Base-by-base conservation (phyloP, 2,888 invertebrate genomes). In the Andrena dorsata region DNA sequence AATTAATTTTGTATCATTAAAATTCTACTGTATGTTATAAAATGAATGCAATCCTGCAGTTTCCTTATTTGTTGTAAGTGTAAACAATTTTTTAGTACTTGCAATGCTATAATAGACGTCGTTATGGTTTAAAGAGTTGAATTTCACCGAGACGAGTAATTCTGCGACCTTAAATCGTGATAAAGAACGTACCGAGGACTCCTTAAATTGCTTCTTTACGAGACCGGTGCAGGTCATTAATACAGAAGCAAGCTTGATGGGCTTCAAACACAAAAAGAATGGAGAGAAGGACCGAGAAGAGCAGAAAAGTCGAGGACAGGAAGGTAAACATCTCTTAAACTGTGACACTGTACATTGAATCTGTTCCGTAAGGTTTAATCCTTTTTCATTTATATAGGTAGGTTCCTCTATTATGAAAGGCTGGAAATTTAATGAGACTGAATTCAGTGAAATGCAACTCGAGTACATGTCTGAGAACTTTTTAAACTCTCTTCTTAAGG, bases 191-290 rank as follows among this genome's bases (percentile, higher is more conserved):
- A 30, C 76, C 68, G 77, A 82, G 82, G 77, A 75, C 83, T 73
- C 83, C 76, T 84, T 80, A 82, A 87, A 83, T 79, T 80, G 78
- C 83, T 86, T 84, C 88, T 83, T 82, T 85, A 79, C 66, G 85
- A 79, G 79, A 80, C 76, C 84, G 85, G 82, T 84, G 84, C 86
- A 74, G 84, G 86, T 90, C 92, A 92, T 92, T 91, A 92, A 92
- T 92, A 92, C 80, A 89, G 89, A 92, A 90, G 89, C 86, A 80
- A 83, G 84, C 85, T 89, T 91, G 90, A 92, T 89, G 91, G 90
- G 87, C 73, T 80, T 73, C 68, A n/a, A 64, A 47, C 66, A 66
- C 65, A 77, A 74, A 81, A 66, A 66, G 76, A 47, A 79, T 74
- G 63, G 63, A 70, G 61, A 78, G 60, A 56, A 30, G 30, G 30